phyloP scores from a whole-genome alignment of 2,888 invertebrate species.

The Clivina fossor region DNA sequence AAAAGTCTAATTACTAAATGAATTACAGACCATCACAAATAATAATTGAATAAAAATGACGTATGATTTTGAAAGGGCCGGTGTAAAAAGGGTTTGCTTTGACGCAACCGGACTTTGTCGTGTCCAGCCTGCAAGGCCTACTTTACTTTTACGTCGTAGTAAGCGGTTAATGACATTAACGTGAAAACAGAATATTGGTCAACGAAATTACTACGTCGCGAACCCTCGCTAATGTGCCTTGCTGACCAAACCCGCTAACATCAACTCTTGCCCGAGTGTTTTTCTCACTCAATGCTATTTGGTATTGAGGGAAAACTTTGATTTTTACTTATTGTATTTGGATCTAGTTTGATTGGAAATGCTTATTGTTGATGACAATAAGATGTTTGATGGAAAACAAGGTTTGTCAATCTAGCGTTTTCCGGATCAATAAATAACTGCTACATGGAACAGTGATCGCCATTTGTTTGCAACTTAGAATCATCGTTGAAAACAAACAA shows the following conservation, averaged over 20 bases:
- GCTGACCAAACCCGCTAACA: conserved; percentile 2
- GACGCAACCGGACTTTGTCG: background rate
- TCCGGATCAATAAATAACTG: conserved; percentile 30
- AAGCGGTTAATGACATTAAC: conserved; percentile 35
- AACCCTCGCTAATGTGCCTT: conserved; percentile 28
- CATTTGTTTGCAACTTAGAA: conserved; percentile 15
- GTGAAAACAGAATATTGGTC: conserved; percentile 33
- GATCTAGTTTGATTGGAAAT: background rate
- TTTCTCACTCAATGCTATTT: conserved; percentile 4
- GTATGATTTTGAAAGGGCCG: too few species aligned
- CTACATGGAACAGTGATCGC: too few species aligned
- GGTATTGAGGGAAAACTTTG: conserved; percentile 5
- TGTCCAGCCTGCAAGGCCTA: conserved; percentile 1
- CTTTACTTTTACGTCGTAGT: conserved; percentile 27
- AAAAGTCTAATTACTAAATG: too few species aligned
- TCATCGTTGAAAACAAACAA: conserved; percentile 12
- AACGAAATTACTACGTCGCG: conserved; percentile 24
- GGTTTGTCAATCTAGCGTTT: conserved; percentile 27
- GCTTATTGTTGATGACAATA: conserved; percentile 18
- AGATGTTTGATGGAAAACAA: conserved; percentile 22
- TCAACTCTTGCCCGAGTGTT: background rate
- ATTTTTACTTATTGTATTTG: background rate
- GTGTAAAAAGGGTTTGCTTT: background rate
- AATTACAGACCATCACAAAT: too few species aligned
- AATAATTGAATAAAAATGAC: too few species aligned